Evolutionary conservation across 2,888 invertebrate species (phyloP), one percentile per base, ranked within the genome.

Genomic region (Platycheirus albimanus): DNA sequence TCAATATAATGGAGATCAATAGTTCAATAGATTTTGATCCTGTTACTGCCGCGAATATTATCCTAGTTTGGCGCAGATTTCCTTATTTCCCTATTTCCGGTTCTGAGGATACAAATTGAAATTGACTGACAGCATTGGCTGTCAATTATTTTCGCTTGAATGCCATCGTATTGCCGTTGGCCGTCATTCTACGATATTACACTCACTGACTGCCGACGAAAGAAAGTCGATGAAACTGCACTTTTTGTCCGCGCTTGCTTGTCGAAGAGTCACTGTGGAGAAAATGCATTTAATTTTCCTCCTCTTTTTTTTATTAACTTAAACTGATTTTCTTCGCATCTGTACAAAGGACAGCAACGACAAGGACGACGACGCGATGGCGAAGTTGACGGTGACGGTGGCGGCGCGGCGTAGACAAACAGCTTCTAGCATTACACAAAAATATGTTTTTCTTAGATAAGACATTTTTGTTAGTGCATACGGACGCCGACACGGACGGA

Each of bases 391-490:
- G 52, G 10, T 1, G 20, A 20, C 24, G 20, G 0, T 5, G 2
- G 13, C 2, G 4, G 3, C 2, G 19, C 30, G 24, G 13, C n/a
- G 19, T 45, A 76, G 61, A 76, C 52, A 52, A 64, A 58, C 67
- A 70, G 63, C 64, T 64, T 24, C 24, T 52, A 28, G 43, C 15
- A 24, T 33, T 64, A 56, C 19, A 77, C 71, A 77, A 71, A 58
- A 77, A 77, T 77, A 56, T 64, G 71, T 51, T 77, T 77, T 56
- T 43, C 56, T 64, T 64, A 47, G 71, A 77, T 71, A 58, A 63
- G 38, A 56, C 54, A 54, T 30, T 76, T 24, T 56, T 41, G 7
- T 20, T 38, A 56, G 5, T 17, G 38, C 20, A 24, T 33, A 24
- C n/a, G n/a, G n/a, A n/a, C n/a, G n/a, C n/a, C n/a, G n/a, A n/a